Evolutionary conservation across 2,113 vertebrate genomes (phyloP), one percentile per base, ranked within the genome.

Genomic region (Tragelaphus scriptus): DNA sequence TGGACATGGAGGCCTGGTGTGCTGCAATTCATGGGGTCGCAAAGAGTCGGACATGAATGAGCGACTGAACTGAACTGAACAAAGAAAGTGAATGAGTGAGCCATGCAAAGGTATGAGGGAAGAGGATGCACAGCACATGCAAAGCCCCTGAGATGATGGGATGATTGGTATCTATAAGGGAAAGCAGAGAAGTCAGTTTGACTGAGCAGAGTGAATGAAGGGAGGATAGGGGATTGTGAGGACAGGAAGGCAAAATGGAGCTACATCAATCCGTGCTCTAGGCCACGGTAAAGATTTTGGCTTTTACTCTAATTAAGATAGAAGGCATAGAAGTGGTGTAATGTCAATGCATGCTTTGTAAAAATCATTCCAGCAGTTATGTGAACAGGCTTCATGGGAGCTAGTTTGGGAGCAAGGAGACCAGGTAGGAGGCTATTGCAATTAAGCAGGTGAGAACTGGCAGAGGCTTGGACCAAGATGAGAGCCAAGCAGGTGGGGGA

Each of bases 381-480:
- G 65, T 58, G 32, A 47, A 30, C 11, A 47, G 49, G 16, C 56
- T n/a, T 26, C 55, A 2, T 0, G 3, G 28, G 51, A 85, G 56
- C 59, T 23, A n/a, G 28, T 55, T 7, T 51, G 44, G 32, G 80
- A 56, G 68, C 13, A 11, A 44, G 55, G 14, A 68, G 51, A 75
- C 14, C 51, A 53, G 32, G 21, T 5, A 94, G 25, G 91, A 94
- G 19, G 23, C 3, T 6, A 26, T 1, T 75, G 61, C 59, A 44
- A 25, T n/a, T 30, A 91, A 59, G 90, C 53, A 75, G 71, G 53
- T 47, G 80, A 80, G 51, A 85, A 32, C 51, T 51, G 80, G 58
- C 68, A 55, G 56, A 68, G 32, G 40, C 21, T 68, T 89, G 68
- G 44, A 63, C 49, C 58, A 36, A 92, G 59, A 28, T 30, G 23